Base-by-base conservation (phyloP, 1,140 invertebrate species). In the Eumaeus atala region DNA sequence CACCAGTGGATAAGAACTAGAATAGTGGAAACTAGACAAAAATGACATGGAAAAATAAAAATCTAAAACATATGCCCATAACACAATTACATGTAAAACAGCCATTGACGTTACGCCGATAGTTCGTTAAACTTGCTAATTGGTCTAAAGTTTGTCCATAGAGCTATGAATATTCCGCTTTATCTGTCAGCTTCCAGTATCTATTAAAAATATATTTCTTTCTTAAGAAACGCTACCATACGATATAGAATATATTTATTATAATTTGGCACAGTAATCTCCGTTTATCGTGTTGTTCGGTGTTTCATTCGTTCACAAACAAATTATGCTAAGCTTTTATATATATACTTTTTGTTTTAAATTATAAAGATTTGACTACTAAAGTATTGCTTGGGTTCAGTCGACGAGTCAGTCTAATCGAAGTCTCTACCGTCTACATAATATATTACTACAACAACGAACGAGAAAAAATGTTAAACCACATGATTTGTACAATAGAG, bases 311-410 rank as follows among this genome's bases (percentile, higher is more conserved):
- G 35, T 44, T 17, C 8, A 44, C 14, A 44, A 44, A 44, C 38
- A 44, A 9, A 44, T 16, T 44, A 44, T 44, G 40, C 14, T 44
- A 44, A 44, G 40, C 40, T 16, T 44, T 44, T 28, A 28, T 28
- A 28, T 28, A 28, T 28, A 3, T 28, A 3, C 6, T 28, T 28
- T 28, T 28, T 28, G 21, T 28, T 28, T 3, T 53, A 52, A 66
- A 64, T 57, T 51, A 62, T 64, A 63, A 62, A 56, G 42, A 62
- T 68, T 81, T 72, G 54, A 74, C 78, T 84, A 86, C 77, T 77
- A 83, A 84, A 82, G 83, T 86, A 86, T 86, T 86, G 82, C 82
- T 86, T 84, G 70, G 73, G 84, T 76, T 86, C 82, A 86, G 82
- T 86, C 82, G 71, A 73, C 69, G 67, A 66, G 67, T 86, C 82